These are phyloP conservation scores for Tretioscincus oriximinensis DNA, from an alignment of 2,113 vertebrate species.

Conservation along the genomic window DNA sequence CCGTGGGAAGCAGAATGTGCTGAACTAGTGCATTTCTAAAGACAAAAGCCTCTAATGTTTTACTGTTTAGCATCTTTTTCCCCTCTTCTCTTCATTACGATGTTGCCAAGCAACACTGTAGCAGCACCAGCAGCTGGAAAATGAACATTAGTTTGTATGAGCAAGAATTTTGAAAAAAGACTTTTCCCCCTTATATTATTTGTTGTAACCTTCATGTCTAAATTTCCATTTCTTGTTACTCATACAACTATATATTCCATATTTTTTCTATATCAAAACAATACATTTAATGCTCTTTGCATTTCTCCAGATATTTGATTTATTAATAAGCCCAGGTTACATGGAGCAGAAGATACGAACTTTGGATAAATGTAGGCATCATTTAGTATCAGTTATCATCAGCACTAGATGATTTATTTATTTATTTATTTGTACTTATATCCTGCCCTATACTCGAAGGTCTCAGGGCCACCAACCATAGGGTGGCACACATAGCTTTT, in stretches of 20 bases:
- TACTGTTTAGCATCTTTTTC: constrained; percentile 57
- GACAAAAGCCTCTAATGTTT: constrained; percentile 73
- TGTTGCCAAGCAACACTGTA: constrained; percentile 82
- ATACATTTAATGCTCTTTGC: too few species aligned
- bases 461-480: too few species aligned
- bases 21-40: constrained; percentile 76
- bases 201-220: constrained; percentile 31
- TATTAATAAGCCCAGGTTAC: constrained; percentile 1
- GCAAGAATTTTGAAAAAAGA: constrained; percentile 56
- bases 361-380: too few species aligned
- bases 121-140: constrained; percentile 77
- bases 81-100: constrained; percentile 62
- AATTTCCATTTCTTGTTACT: neutral
- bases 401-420: too few species aligned
- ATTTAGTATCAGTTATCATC: too few species aligned
- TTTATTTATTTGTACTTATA: too few species aligned
- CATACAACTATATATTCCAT: neutral
- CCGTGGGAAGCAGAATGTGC: constrained; percentile 72
- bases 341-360: neutral
- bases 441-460: too few species aligned
- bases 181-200: constrained; percentile 1
- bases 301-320: too few species aligned
- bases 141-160: constrained; percentile 60
- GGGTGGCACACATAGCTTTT: too few species aligned
- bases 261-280: too few species aligned